Percentiles rank a stretch among this genome's conserved stretches.
Evolutionary conservation across 2,113 vertebrate species (phyloP).

Genomic region (Hoplias malabaricus): DNA sequence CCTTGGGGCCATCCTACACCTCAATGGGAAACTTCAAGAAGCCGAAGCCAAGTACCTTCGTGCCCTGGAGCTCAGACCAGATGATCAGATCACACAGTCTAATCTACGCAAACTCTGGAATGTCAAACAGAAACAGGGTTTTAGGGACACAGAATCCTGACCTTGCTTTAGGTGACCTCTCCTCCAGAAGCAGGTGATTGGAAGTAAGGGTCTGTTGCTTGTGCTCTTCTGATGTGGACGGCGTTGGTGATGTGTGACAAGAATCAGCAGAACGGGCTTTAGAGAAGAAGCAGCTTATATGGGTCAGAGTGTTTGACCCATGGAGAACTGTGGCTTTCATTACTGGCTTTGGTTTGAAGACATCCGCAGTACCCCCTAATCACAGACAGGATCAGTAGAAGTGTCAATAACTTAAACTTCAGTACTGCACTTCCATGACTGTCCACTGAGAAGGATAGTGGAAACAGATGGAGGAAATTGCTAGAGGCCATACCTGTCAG

Average conservation of each 20-base stretch:
- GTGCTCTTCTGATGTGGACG: background rate
- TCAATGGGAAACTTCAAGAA: conserved; percentile 89
- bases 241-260: background rate
- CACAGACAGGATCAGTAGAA: background rate
- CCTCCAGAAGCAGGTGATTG: background rate
- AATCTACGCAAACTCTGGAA: conserved; percentile 98
- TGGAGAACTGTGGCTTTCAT: no score
- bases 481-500: background rate
- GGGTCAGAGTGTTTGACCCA: background rate
- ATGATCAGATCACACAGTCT: conserved; percentile 95
- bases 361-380: background rate
- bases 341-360: background rate
- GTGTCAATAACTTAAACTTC: background rate
- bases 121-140: conserved; percentile 97
- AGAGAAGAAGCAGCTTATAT: background rate
- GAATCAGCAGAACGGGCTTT: background rate
- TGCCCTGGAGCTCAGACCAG: conserved; percentile 93
- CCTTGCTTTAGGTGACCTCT: background rate
- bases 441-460: background rate
- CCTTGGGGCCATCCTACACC: conserved; percentile 95
- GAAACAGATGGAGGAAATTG: background rate
- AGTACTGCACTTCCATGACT: background rate
- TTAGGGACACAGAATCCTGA: conserved; percentile 87
- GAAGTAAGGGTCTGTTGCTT: background rate
- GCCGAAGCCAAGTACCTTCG: conserved; percentile 95